These are phyloP conservation scores for Chlorodrepanis virens DNA, from an alignment of 2,113 vertebrate species.

Conservation along the genomic window DNA sequence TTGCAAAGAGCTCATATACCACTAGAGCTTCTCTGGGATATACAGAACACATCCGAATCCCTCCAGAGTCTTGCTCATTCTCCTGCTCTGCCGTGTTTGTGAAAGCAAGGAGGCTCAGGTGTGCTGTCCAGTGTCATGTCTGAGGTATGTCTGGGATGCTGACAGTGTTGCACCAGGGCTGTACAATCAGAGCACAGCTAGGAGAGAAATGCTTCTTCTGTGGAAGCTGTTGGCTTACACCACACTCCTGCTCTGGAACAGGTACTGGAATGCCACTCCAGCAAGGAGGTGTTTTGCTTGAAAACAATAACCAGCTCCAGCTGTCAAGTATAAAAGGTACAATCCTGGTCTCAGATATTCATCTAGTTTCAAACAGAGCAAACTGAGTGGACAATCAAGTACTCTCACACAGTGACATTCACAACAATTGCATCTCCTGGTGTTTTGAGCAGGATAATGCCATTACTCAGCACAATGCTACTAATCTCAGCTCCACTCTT, in stretches of 20 bases:
- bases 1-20: not conserved
- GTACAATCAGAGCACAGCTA: not conserved
- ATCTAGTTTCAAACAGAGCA: slow-evolving; percentile 5
- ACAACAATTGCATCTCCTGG: not conserved
- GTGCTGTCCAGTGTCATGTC: not conserved
- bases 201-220: not conserved
- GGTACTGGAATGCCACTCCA: not conserved
- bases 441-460: not conserved
- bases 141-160: not conserved
- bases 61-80: not conserved
- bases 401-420: not conserved
- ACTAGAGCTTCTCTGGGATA: not conserved
- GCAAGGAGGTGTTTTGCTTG: not conserved
- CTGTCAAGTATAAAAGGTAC: not conserved
- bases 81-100: not conserved
- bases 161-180: not conserved
- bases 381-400: not conserved
- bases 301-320: not conserved
- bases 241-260: not conserved
- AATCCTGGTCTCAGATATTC: not conserved
- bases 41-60: not conserved
- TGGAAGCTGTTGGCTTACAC: not conserved
- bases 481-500: not conserved
- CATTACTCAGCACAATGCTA: not conserved
- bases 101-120: not conserved